These are phyloP conservation scores for Charadrius vociferus DNA, from an alignment of 2,113 vertebrate species.

Conservation along the genomic window DNA sequence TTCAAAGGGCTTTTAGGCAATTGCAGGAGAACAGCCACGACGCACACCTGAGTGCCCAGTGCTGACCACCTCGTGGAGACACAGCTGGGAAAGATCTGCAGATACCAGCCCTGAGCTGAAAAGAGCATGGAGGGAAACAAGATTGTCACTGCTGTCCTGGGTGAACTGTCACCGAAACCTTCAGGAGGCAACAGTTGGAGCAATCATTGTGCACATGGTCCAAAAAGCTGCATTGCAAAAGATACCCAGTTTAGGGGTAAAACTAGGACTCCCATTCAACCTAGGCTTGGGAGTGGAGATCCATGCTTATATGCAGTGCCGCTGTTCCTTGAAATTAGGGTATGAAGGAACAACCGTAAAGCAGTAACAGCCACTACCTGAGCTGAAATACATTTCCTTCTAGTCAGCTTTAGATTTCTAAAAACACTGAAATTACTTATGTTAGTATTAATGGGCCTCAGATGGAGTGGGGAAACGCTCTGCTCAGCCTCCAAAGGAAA, in stretches of 20 bases:
- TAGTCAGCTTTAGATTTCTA: not conserved
- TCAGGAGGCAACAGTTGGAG: not conserved
- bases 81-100: not conserved
- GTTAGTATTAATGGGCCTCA: not conserved
- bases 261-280: not conserved
- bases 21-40: accelerated
- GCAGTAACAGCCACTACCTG: not conserved
- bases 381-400: not conserved
- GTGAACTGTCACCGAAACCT: not conserved
- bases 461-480: not conserved
- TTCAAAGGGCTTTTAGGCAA: not conserved
- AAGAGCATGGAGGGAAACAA: not conserved
- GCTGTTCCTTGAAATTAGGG: not conserved
- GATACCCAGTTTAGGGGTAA: not conserved
- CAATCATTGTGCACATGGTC: no score
- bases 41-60: accelerated
- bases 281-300: not conserved
- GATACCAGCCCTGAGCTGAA: not conserved
- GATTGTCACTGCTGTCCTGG: not conserved
- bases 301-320: accelerated
- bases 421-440: not conserved
- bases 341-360: not conserved
- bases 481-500: not conserved
- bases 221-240: not conserved
- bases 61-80: not conserved